These are phyloP conservation scores for Eupsilia transversa DNA, from an alignment of 2,888 invertebrate genomes.

Conservation along the genomic window DNA sequence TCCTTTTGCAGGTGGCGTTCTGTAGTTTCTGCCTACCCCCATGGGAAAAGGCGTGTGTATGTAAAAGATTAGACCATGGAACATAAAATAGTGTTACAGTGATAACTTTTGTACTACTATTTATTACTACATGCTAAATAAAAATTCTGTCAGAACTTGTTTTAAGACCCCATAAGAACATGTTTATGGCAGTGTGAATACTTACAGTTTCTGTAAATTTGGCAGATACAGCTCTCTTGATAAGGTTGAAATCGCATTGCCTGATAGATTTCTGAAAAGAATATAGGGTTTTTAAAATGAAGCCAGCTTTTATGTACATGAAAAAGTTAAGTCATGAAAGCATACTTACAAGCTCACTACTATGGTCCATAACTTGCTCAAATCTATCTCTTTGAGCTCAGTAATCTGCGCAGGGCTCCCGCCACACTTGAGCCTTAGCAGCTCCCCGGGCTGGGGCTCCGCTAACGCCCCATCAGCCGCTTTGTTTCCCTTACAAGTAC, in stretches of 20 bases:
- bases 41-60: too few relatives aligned
- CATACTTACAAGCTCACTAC: slow-evolving; percentile 92
- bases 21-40: too few relatives aligned
- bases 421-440: slow-evolving; percentile 92
- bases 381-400: slow-evolving; percentile 91
- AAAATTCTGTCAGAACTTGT: slow-evolving; percentile 5
- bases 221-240: slow-evolving; percentile 92
- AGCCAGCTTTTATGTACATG: neutral
- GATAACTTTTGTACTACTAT: slow-evolving; percentile 7
- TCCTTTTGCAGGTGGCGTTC: too few relatives aligned
- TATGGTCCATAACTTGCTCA: slow-evolving; percentile 91
- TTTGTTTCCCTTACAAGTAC: slow-evolving; percentile 91
- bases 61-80: slow-evolving; percentile 18
- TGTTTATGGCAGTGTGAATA: slow-evolving; percentile 62
- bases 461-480: slow-evolving; percentile 87
- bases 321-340: neutral
- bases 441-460: slow-evolving; percentile 90
- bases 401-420: slow-evolving; percentile 91
- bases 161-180: slow-evolving; percentile 17
- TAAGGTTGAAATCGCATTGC: slow-evolving; percentile 91
- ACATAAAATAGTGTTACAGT: slow-evolving; percentile 14
- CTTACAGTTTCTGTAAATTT: slow-evolving; percentile 93
- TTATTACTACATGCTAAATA: slow-evolving; percentile 20
- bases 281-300: slow-evolving; percentile 48
- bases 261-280: slow-evolving; percentile 92